These are phyloP conservation scores for Istiophorus platypterus DNA, from an alignment of 2,113 vertebrate species.

Conservation along the genomic window DNA sequence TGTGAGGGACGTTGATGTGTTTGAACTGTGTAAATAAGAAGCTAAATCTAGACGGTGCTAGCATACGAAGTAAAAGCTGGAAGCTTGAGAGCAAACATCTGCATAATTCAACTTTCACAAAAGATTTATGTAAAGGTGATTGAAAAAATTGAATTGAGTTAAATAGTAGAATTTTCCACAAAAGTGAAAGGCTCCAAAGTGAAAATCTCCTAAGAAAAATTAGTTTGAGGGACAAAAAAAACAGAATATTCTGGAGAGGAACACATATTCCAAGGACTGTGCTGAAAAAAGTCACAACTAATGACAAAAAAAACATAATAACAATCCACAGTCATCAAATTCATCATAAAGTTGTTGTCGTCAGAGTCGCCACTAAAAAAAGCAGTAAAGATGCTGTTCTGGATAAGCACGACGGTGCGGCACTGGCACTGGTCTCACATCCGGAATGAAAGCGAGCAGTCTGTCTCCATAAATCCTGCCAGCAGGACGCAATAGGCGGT, in stretches of 20 bases:
- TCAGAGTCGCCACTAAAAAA: constrained; percentile 8
- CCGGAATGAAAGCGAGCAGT: constrained; percentile 37
- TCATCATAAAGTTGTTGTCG: constrained; percentile 16
- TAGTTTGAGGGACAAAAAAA: not conserved
- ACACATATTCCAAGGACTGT: not conserved
- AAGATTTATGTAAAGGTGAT: not conserved
- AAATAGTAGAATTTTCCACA: not conserved
- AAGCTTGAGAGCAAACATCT: not conserved
- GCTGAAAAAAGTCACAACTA: not conserved
- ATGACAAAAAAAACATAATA: not conserved
- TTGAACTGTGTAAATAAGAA: not conserved
- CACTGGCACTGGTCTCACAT: constrained; percentile 33
- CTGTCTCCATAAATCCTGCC: constrained; percentile 29
- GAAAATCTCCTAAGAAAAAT: not conserved
- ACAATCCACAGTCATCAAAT: constrained; percentile 23
- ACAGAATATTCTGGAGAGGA: not conserved
- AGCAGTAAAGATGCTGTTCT: constrained; percentile 8
- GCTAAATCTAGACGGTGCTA: not conserved
- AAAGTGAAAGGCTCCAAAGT: not conserved
- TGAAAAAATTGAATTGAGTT: not conserved
- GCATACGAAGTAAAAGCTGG: not conserved
- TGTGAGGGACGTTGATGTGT: not conserved
- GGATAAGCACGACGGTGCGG: not conserved
- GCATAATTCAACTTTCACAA: not conserved
- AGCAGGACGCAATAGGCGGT: constrained; percentile 17